These are phyloP conservation scores for Glomeris maerens DNA, from an alignment of 1,140 invertebrate genomes.

Conservation along the genomic window DNA sequence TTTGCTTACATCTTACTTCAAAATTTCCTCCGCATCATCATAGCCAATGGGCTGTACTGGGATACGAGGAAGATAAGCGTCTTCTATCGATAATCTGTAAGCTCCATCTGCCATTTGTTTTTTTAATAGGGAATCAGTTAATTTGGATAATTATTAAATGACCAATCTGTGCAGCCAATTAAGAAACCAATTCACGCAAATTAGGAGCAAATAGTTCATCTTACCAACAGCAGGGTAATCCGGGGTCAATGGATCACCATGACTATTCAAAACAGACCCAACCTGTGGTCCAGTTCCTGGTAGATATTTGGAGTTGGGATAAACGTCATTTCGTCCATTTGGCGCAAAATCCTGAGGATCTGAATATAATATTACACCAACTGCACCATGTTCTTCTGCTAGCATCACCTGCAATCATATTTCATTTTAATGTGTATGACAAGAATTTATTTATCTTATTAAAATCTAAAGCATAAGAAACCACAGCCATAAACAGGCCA, in stretches of 20 bases:
- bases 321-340: conserved; percentile 5
- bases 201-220: neutral
- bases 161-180: neutral
- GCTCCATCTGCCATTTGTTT: conserved; percentile 14
- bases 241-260: conserved; percentile 14
- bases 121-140: too few relatives aligned
- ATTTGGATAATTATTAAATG: too few relatives aligned
- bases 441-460: too few relatives aligned
- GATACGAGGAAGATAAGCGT: conserved; percentile 18
- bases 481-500: too few relatives aligned
- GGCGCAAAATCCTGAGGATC: conserved; percentile 11
- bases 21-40: conserved; percentile 19
- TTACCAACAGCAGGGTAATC: conserved; percentile 17
- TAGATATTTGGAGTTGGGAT: conserved; percentile 8
- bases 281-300: conserved; percentile 9
- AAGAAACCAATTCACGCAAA: neutral
- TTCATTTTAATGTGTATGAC: too few relatives aligned
- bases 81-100: conserved; percentile 15
- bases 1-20: too few relatives aligned
- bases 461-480: too few relatives aligned
- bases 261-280: neutral
- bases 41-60: conserved; percentile 21
- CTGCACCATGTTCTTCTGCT: conserved; percentile 12
- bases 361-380: conserved; percentile 12
- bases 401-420: conserved; percentile 13